Conservation (phyloP, 92 coral and sea anemone species). For the Pocillopora grandis region DNA sequence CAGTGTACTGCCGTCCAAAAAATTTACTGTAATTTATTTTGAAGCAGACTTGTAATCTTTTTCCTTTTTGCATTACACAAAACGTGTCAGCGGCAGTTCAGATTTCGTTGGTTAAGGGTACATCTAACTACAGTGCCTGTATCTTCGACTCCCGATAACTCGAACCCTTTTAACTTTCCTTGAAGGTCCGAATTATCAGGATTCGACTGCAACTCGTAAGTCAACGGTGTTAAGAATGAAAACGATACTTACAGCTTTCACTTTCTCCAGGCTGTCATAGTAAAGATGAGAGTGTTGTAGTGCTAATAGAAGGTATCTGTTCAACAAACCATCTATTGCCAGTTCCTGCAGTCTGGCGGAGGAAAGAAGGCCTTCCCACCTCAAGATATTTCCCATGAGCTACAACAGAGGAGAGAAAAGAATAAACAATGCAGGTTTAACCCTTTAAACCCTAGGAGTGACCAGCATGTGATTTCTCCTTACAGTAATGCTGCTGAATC, state of each 20-base stretch:
- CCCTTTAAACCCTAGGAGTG: no score
- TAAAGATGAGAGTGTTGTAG: slow-evolving; percentile 91
- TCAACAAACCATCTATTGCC: slow-evolving; percentile 92
- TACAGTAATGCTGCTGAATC: no score
- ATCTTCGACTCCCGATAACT: background rate
- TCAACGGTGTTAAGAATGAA: background rate
- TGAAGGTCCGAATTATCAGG: background rate
- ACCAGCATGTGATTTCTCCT: no score
- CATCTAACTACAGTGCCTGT: background rate
- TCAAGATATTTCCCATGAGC: slow-evolving; percentile 87
- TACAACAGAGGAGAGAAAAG: slow-evolving; percentile 14
- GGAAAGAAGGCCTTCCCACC: slow-evolving; percentile 93
- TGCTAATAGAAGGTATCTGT: slow-evolving; percentile 85
- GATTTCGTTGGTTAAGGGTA: no score
- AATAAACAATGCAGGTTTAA: background rate
- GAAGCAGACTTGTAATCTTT: no score
- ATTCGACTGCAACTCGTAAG: background rate
- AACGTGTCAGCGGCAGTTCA: no score
- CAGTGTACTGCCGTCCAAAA: no score
- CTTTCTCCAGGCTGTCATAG: slow-evolving; percentile 87
- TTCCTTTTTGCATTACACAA: no score
- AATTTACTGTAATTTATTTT: no score
- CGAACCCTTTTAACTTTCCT: background rate
- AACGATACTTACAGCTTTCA: slow-evolving; percentile 70
- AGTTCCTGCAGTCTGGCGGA: slow-evolving; percentile 82